Percentiles rank a stretch among this genome's conserved stretches.
Conservation (phyloP, 1,140 invertebrate species). For the Melitaea cinxia region DNA sequence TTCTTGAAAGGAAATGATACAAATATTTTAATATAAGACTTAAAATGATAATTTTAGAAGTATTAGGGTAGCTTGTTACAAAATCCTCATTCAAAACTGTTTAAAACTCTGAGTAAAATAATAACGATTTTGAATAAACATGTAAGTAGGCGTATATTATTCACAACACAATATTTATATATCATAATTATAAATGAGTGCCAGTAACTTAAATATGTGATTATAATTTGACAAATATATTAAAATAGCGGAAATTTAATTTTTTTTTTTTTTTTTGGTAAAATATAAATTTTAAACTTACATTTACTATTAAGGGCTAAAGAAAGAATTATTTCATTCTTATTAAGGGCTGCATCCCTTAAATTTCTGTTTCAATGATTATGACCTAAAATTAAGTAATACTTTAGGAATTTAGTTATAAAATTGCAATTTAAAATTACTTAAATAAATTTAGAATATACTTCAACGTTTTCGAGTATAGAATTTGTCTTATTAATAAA, state of each 20-base stretch:
- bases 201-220: background rate
- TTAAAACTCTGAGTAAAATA: background rate
- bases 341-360: too few relatives aligned
- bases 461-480: background rate
- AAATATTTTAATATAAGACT: too few relatives aligned
- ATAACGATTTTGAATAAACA: conserved; percentile 8
- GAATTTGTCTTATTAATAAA: background rate
- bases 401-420: too few relatives aligned
- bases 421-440: too few relatives aligned
- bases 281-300: background rate
- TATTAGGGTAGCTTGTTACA: too few relatives aligned
- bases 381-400: too few relatives aligned
- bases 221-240: background rate
- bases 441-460: too few relatives aligned
- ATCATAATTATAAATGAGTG: background rate
- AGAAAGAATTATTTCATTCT: too few relatives aligned
- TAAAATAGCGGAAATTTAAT: background rate
- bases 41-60: too few relatives aligned
- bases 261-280: background rate
- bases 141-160: background rate
- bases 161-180: background rate
- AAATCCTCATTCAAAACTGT: too few relatives aligned
- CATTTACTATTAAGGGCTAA: too few relatives aligned
- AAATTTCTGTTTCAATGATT: too few relatives aligned
- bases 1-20: background rate